These are phyloP conservation scores for Drosophila serrata DNA, from an alignment of 1,140 invertebrate genomes.

Conservation along the genomic window DNA sequence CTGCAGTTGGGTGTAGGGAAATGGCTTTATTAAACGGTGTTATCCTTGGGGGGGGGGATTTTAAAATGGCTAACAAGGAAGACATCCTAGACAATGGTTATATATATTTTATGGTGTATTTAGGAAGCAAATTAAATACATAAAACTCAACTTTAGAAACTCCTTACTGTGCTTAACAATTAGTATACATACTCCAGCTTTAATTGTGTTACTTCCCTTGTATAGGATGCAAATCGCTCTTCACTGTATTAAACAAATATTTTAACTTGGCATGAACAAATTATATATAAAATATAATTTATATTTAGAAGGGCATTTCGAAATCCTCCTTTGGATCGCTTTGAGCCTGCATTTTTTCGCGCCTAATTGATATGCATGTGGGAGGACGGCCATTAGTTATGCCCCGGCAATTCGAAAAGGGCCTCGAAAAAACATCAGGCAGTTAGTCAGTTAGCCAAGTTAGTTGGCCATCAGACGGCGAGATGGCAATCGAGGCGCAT, in stretches of 20 bases:
- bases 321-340: not conserved
- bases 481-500: constrained; percentile 59
- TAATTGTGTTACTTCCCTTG: no score
- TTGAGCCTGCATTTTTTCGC: not conserved
- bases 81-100: not conserved
- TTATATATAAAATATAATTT: not conserved
- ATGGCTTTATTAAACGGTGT: constrained; percentile 5
- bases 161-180: not conserved
- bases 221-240: no score
- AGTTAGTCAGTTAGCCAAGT: constrained; percentile 28
- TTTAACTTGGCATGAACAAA: no score
- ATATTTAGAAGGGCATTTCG: not conserved
- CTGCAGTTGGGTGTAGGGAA: not conserved
- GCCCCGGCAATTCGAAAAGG: not conserved
- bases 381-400: constrained; percentile 12
- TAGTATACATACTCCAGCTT: no score
- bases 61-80: not conserved
- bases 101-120: no score
- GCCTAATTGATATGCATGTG: constrained; percentile 33
- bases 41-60: not conserved
- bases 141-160: not conserved
- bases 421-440: not conserved
- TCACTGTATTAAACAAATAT: no score
- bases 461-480: constrained; percentile 12
- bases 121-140: not conserved